phyloP scores from a whole-genome alignment of 2,888 invertebrate genomes.

The Drosophila pseudotakahashii region DNA sequence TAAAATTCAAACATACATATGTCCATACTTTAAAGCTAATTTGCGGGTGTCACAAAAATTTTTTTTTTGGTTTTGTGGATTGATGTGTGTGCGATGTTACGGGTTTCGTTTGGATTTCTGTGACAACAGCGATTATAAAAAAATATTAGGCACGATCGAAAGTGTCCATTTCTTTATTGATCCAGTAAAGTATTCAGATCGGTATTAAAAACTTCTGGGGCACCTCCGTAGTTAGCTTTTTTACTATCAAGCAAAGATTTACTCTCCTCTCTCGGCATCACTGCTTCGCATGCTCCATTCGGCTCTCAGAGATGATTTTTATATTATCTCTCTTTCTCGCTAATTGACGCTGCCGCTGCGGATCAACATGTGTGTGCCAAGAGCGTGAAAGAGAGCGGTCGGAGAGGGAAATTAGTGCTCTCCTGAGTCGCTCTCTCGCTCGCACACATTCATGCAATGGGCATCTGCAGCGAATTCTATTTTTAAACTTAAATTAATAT shows the following conservation, averaged over 20 bases:
- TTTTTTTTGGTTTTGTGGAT: too few species aligned
- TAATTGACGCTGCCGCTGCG: constrained; percentile 26
- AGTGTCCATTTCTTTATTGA: too few species aligned
- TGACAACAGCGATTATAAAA: too few species aligned
- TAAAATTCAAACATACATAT: too few species aligned
- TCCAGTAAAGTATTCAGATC: neutral
- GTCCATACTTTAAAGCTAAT: too few species aligned
- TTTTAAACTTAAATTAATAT: constrained; percentile 82
- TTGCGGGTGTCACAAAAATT: too few species aligned
- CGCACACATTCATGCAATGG: constrained; percentile 59
- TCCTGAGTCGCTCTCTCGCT: constrained; percentile 49
- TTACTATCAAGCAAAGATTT: neutral
- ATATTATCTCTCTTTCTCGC: constrained; percentile 9
- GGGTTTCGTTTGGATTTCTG: too few species aligned
- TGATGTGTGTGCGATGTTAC: too few species aligned
- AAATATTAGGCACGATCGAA: too few species aligned
- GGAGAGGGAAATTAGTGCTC: constrained; percentile 18
- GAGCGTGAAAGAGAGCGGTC: constrained; percentile 25
- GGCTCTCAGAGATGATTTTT: constrained; percentile 11
- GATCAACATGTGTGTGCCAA: constrained; percentile 49
- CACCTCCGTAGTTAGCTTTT: neutral
- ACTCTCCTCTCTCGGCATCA: constrained; percentile 10
- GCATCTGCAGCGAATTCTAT: constrained; percentile 79
- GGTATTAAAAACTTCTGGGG: neutral
- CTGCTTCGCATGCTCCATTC: neutral